Percentiles rank a stretch among this genome's conserved stretches.
phyloP scores from a whole-genome alignment of 2,888 invertebrate species.

The Dasysyrphus tricinctus region DNA sequence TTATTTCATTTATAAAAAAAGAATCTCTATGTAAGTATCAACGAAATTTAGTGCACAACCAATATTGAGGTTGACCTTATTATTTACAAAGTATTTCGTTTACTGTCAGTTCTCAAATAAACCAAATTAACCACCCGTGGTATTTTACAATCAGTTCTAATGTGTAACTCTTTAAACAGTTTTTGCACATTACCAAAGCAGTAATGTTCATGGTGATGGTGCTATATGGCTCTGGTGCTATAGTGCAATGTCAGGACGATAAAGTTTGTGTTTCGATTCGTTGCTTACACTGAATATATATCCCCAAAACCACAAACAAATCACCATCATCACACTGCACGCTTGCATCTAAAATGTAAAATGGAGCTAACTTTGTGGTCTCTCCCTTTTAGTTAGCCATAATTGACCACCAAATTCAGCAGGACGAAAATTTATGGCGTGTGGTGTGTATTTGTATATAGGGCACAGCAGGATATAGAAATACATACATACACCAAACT shows the following conservation, averaged over 20 bases:
- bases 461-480: neutral
- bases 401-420: slow-evolving; percentile 32
- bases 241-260: slow-evolving; percentile 13
- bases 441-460: neutral
- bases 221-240: too few species aligned
- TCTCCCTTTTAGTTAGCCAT: slow-evolving; percentile 30
- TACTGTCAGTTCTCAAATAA: slow-evolving; percentile 31
- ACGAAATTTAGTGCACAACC: slow-evolving; percentile 10
- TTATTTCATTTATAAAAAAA: too few species aligned
- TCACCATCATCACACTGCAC: slow-evolving; percentile 26
- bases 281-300: slow-evolving; percentile 14
- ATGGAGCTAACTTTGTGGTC: slow-evolving; percentile 34
- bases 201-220: neutral
- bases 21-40: neutral
- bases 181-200: slow-evolving; percentile 4
- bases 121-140: slow-evolving; percentile 30
- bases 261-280: slow-evolving; percentile 34
- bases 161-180: slow-evolving; percentile 24
- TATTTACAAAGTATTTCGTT: slow-evolving; percentile 47
- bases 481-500: neutral
- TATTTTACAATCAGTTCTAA: slow-evolving; percentile 38
- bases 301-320: slow-evolving; percentile 45
- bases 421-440: slow-evolving; percentile 10
- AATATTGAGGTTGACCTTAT: slow-evolving; percentile 29
- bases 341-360: slow-evolving; percentile 1